These are phyloP conservation scores for Nomia melanderi DNA, from an alignment of 1,140 invertebrate species.

Conservation along the genomic window DNA sequence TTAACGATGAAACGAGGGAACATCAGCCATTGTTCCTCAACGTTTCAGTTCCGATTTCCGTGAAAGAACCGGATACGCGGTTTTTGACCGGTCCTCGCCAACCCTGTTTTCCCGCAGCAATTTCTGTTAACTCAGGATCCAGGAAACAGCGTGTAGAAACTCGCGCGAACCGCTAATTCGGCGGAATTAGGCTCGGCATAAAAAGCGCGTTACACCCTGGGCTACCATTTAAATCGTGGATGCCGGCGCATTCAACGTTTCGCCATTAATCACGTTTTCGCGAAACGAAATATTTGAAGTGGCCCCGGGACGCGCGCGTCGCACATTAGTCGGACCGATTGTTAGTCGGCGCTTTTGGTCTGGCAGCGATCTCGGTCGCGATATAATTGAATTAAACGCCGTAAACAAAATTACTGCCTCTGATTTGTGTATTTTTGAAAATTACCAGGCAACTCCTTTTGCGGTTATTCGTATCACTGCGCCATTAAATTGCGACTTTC, in stretches of 20 bases:
- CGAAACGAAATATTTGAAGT: neutral
- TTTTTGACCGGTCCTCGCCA: neutral
- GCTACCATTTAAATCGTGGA: neutral
- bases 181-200: neutral
- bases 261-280: neutral
- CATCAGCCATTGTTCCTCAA: neutral
- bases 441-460: no score
- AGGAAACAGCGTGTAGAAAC: neutral
- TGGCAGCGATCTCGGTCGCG: neutral
- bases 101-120: neutral
- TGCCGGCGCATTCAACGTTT: neutral
- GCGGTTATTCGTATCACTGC: no score
- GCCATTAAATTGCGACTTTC: no score
- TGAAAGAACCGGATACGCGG: neutral
- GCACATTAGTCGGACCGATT: no score
- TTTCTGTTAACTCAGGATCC: slow-evolving; percentile 12
- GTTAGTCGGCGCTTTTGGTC: neutral
- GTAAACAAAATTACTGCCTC: neutral
- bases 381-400: neutral
- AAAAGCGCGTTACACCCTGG: neutral
- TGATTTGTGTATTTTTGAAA: neutral
- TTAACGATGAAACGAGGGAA: neutral
- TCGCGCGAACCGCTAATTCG: slow-evolving; percentile 10
- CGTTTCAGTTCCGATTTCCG: neutral
- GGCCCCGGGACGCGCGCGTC: neutral